These are phyloP conservation scores for Perca schrenkii DNA, from an alignment of 2,113 vertebrate species.

Conservation along the genomic window DNA sequence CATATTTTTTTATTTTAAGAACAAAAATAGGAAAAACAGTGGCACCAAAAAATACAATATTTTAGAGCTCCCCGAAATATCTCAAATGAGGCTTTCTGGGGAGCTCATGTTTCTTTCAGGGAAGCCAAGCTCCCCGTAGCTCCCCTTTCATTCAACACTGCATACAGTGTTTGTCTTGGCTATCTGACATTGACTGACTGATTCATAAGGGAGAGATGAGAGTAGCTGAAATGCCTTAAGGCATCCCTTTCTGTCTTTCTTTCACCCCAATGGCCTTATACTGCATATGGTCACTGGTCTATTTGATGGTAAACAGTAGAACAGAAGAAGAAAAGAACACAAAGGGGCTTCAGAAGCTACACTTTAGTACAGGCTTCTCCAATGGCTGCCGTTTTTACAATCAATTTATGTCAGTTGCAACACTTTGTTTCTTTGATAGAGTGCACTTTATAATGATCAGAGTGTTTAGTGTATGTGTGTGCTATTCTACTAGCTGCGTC, in stretches of 20 bases:
- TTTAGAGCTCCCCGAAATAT: too few relatives aligned
- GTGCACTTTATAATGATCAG: conserved; percentile 28
- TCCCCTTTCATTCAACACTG: too few relatives aligned
- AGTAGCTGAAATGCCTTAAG: conserved; percentile 46
- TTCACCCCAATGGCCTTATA: conserved; percentile 20
- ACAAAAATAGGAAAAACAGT: too few relatives aligned
- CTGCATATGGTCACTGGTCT: conserved; percentile 30
- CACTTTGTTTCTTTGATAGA: conserved; percentile 19
- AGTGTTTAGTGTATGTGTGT: conserved; percentile 3
- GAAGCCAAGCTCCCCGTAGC: too few relatives aligned
- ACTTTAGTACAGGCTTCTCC: conserved; percentile 31
- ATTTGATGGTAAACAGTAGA: conserved; percentile 63
- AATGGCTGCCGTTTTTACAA: conserved; percentile 31
- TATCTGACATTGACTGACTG: conserved; percentile 35
- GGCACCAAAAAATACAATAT: too few relatives aligned
- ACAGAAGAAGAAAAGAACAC: conserved; percentile 40
- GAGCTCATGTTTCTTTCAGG: too few relatives aligned
- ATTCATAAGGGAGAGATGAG: conserved; percentile 34
- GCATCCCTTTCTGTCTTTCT: conserved; percentile 28
- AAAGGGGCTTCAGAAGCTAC: conserved; percentile 41
- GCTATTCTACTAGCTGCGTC: background rate
- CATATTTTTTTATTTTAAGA: too few relatives aligned
- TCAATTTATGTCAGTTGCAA: conserved; percentile 26
- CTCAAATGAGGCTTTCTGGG: too few relatives aligned
- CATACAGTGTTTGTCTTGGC: conserved; percentile 22